A percentile compares a stretch with the other conserved stretches of the same genome.
Evolutionary conservation across 2,888 invertebrate species (phyloP).

Genomic region (Synergus gifuensis): DNA sequence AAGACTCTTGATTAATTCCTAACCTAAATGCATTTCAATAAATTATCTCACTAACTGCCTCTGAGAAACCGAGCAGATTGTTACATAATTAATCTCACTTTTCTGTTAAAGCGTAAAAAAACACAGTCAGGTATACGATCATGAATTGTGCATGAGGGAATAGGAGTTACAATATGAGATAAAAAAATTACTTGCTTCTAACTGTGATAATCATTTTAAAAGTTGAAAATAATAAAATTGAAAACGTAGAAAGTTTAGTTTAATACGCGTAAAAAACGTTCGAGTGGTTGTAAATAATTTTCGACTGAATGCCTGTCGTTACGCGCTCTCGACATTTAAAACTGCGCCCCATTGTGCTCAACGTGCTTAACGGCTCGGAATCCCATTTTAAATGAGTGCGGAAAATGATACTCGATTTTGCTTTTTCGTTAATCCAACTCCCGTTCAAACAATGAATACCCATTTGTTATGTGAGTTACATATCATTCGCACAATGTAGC

Average conservation of each 20-base stretch:
- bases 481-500: conserved; percentile 36
- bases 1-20: conserved; percentile 13
- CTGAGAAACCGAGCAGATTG: conserved; percentile 14
- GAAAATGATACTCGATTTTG: conserved; percentile 40
- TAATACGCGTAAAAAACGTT: neutral
- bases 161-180: neutral
- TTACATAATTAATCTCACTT: conserved; percentile 42
- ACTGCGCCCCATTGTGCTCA: conserved; percentile 37
- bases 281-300: conserved; percentile 33
- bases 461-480: conserved; percentile 34
- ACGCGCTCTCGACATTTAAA: conserved; percentile 22
- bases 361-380: conserved; percentile 39
- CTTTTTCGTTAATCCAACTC: conserved; percentile 35
- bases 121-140: conserved; percentile 35
- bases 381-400: conserved; percentile 36
- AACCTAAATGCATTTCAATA: conserved; percentile 29
- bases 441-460: conserved; percentile 38
- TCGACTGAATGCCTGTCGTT: conserved; percentile 27
- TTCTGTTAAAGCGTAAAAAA: conserved; percentile 43
- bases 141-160: conserved; percentile 26
- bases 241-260: neutral
- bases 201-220: neutral
- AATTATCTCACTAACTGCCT: conserved; percentile 24
- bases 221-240: conserved; percentile 12
- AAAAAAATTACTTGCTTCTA: conserved; percentile 3